Evolutionary conservation across 2,797 vertebrate species (phyloP).

Genomic region (Acrocephalus scirpaceus): DNA sequence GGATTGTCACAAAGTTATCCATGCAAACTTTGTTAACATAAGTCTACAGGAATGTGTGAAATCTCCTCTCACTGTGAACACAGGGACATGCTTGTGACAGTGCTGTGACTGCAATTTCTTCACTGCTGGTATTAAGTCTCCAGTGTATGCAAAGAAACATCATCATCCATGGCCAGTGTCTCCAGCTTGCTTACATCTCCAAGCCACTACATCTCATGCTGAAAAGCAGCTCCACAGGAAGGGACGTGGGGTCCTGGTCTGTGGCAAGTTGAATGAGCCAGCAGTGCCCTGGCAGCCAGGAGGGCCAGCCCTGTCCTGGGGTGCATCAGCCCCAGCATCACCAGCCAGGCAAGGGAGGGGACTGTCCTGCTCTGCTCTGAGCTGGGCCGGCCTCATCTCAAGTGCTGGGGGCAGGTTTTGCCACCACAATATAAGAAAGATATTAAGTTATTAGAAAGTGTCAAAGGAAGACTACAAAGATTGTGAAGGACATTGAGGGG

Average conservation of each 20-base stretch:
- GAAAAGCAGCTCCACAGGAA: accelerated
- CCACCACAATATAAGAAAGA: background rate
- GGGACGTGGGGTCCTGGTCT: accelerated
- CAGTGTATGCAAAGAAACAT: background rate
- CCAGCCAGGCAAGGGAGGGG: accelerated
- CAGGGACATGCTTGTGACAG: background rate
- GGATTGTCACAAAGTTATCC: background rate
- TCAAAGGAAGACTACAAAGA: background rate
- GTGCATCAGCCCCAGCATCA: accelerated
- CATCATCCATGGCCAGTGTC: background rate
- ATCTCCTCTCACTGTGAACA: background rate
- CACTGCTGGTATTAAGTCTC: background rate
- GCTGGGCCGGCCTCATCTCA: accelerated
- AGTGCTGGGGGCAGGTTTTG: background rate
- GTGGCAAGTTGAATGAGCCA: background rate
- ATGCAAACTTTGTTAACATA: background rate
- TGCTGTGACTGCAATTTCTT: background rate
- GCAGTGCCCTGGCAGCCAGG: background rate
- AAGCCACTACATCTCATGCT: background rate
- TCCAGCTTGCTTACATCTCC: background rate
- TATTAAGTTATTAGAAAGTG: background rate
- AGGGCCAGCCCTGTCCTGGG: accelerated
- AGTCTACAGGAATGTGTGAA: background rate
- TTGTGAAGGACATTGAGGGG: background rate
- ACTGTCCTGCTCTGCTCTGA: background rate